These are phyloP conservation scores for Drosophila demipolita DNA, from an alignment of 2,888 invertebrate genomes.

Conservation along the genomic window DNA sequence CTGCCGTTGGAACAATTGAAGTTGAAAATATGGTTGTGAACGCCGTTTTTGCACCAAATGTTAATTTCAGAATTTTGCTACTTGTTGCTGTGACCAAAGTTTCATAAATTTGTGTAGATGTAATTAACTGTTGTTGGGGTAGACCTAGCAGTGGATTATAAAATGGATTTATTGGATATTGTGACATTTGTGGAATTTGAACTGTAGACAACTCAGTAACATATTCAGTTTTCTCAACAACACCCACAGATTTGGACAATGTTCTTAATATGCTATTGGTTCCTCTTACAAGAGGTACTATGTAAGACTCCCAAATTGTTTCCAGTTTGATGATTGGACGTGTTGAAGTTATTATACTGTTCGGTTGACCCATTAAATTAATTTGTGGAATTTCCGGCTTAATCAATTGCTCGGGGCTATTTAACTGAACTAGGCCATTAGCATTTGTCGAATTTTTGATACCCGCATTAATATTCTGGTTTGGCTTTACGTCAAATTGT, in stretches of 20 bases:
- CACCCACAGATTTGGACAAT: slow-evolving; percentile 91
- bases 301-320: slow-evolving; percentile 93
- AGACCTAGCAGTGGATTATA: slow-evolving; percentile 86
- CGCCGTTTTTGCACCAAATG: slow-evolving; percentile 95
- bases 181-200: slow-evolving; percentile 86
- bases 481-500: slow-evolving; percentile 73
- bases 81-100: slow-evolving; percentile 92
- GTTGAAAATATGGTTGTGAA: slow-evolving; percentile 94
- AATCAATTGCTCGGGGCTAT: slow-evolving; percentile 32
- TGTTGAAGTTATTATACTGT: slow-evolving; percentile 88
- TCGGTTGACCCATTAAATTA: slow-evolving; percentile 88
- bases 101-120: slow-evolving; percentile 92
- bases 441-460: slow-evolving; percentile 55
- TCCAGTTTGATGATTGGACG: slow-evolving; percentile 91
- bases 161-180: slow-evolving; percentile 83
- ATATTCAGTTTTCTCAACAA: slow-evolving; percentile 92
- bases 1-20: slow-evolving; percentile 91
- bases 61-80: slow-evolving; percentile 93
- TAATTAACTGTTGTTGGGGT: slow-evolving; percentile 90
- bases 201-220: slow-evolving; percentile 91
- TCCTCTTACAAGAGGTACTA: slow-evolving; percentile 92
- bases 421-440: slow-evolving; percentile 34
- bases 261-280: slow-evolving; percentile 91
- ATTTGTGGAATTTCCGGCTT: slow-evolving; percentile 87
- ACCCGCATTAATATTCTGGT: slow-evolving; percentile 57